Percentiles rank a stretch among this genome's conserved stretches.
Conservation (phyloP, 1,140 invertebrate species). For the Drosophila chauvacae region DNA sequence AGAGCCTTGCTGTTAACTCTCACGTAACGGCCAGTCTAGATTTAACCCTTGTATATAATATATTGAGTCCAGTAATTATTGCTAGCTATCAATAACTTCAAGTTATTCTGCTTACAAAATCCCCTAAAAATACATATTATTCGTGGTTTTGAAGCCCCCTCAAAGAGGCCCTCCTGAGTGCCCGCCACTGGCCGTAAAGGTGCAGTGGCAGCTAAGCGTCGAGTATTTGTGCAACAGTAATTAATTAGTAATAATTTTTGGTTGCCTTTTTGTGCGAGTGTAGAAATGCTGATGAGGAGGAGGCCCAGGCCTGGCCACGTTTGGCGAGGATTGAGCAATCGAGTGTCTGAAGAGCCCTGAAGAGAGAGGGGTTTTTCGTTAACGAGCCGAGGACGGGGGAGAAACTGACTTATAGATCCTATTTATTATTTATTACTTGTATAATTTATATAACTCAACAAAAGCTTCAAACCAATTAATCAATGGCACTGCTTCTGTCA, state of each 20-base stretch:
- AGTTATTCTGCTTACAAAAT: neutral
- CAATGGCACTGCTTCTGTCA: neutral
- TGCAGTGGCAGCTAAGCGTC: conserved; percentile 12
- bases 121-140: neutral
- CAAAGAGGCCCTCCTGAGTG: neutral
- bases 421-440: neutral
- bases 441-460: neutral
- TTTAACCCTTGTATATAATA: no score
- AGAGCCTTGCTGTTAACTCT: neutral
- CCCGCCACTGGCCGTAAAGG: neutral
- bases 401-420: neutral
- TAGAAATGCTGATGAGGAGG: conserved; percentile 43
- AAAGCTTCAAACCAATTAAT: neutral
- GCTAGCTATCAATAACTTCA: neutral
- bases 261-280: conserved; percentile 40
- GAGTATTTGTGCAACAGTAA: conserved; percentile 69
- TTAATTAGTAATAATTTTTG: conserved; percentile 68
- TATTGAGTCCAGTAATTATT: neutral
- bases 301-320: conserved; percentile 34
- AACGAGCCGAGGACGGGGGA: neutral
- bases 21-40: neutral
- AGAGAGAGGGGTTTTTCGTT: neutral
- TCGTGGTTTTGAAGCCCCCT: neutral
- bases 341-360: neutral
- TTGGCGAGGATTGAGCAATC: conserved; percentile 26